Percentiles rank a stretch among this genome's conserved stretches.
Evolutionary conservation across 2,797 vertebrate species (phyloP).

Genomic region (Pelodytes ibericus): DNA sequence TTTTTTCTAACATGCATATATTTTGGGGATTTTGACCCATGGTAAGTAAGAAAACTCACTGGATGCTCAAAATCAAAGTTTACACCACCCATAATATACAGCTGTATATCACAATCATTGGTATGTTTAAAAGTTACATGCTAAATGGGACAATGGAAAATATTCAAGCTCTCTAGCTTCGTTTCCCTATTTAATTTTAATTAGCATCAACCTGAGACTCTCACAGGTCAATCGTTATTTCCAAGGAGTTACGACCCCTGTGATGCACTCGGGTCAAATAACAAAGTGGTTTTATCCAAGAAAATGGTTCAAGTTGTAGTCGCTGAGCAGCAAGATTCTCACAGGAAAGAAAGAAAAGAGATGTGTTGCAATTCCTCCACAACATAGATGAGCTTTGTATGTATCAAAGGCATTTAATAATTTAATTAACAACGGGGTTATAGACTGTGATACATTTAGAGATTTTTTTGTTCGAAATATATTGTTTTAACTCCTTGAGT

Average conservation of each 20-base stretch:
- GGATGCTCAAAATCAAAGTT: too few species aligned
- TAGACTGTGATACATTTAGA: neutral
- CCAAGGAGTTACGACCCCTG: neutral
- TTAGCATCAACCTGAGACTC: constrained; percentile 9
- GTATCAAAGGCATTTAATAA: neutral
- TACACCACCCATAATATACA: too few species aligned
- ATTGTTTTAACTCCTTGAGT: too few species aligned
- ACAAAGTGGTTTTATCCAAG: neutral
- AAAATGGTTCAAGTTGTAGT: neutral
- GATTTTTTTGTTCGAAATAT: too few species aligned
- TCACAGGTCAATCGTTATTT: constrained; percentile 2
- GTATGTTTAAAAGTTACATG: too few species aligned
- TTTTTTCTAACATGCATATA: too few species aligned
- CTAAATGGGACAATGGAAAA: neutral
- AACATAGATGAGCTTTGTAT: neutral
- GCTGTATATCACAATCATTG: too few species aligned
- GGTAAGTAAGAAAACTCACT: too few species aligned
- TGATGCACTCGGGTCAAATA: constrained; percentile 2
- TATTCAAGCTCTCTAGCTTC: neutral
- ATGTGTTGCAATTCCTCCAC: neutral
- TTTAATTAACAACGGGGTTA: neutral
- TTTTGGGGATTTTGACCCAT: too few species aligned
- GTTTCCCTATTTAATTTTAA: constrained; percentile 3
- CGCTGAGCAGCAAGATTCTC: neutral
- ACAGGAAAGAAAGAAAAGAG: neutral